Conservation (phyloP, 2,797 vertebrate genomes). For the Phrynocephalus forsythii region DNA sequence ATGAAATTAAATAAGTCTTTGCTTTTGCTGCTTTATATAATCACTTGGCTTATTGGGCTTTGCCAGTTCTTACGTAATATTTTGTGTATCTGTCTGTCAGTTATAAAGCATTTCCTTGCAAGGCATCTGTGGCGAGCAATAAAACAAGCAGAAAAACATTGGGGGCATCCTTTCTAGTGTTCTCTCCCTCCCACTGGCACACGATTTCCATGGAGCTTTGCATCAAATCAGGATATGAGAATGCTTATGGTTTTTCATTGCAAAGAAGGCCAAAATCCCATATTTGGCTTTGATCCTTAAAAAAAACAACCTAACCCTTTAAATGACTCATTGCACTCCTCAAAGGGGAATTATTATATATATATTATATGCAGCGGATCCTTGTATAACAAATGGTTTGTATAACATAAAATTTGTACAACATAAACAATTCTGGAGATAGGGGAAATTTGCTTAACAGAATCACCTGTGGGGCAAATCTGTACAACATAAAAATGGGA, state of each 20-base stretch:
- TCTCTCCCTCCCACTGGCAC: not conserved
- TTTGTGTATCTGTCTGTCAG: slow-evolving; percentile 36
- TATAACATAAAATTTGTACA: too few species aligned
- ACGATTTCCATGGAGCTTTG: slow-evolving; percentile 19
- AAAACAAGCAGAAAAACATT: slow-evolving; percentile 23
- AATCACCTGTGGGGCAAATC: too few species aligned
- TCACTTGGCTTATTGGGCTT: slow-evolving; percentile 53
- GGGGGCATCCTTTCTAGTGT: not conserved
- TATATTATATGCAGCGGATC: too few species aligned
- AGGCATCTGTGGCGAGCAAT: slow-evolving; percentile 48
- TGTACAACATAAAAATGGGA: too few species aligned
- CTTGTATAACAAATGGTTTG: too few species aligned
- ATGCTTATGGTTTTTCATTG: slow-evolving; percentile 15
- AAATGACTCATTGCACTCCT: slow-evolving; percentile 48
- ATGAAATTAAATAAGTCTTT: slow-evolving; percentile 66
- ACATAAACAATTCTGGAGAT: too few species aligned
- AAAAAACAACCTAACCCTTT: slow-evolving; percentile 48
- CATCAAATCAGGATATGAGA: slow-evolving; percentile 37
- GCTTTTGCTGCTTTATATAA: slow-evolving; percentile 69
- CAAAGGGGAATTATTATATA: not conserved
- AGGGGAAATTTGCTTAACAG: too few species aligned
- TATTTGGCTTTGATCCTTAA: slow-evolving; percentile 59
- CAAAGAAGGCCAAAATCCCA: slow-evolving; percentile 24
- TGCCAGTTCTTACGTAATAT: slow-evolving; percentile 68
- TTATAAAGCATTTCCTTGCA: slow-evolving; percentile 55